A percentile compares a stretch with the other conserved stretches of the same genome.
Evolutionary conservation across 2,113 vertebrate species (phyloP).

Genomic region (Anas platyrhynchos): DNA sequence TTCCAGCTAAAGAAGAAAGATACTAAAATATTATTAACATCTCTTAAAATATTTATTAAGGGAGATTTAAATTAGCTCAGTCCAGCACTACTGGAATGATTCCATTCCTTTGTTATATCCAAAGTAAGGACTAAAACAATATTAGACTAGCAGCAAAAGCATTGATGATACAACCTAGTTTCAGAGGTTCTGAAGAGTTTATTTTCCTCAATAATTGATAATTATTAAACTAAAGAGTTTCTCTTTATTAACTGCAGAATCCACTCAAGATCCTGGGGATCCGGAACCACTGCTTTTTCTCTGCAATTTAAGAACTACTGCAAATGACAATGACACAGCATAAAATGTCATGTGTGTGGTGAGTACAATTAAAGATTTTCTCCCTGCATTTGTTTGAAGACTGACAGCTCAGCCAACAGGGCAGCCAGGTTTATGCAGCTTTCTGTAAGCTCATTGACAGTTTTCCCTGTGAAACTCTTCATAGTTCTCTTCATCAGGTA

Average conservation of each 20-base stretch:
- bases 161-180: neutral
- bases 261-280: neutral
- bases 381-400: slow-evolving; percentile 32
- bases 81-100: neutral
- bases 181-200: neutral
- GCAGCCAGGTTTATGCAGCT: slow-evolving; percentile 35
- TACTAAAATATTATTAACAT: slow-evolving; percentile 63
- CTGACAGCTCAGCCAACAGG: slow-evolving; percentile 68
- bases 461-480: slow-evolving; percentile 54
- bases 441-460: slow-evolving; percentile 69
- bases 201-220: neutral
- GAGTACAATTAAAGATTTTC: slow-evolving; percentile 64
- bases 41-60: slow-evolving; percentile 64
- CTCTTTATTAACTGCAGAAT: neutral
- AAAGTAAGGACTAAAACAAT: neutral
- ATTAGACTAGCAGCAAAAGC: neutral
- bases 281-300: neutral
- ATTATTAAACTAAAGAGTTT: neutral
- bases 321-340: neutral
- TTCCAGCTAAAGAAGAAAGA: slow-evolving; percentile 40
- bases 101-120: neutral
- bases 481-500: slow-evolving; percentile 56
- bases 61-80: slow-evolving; percentile 40
- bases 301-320: neutral
- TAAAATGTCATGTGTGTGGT: slow-evolving; percentile 6